Conservation (phyloP, 2,113 vertebrate genomes). For the Chrysemys picta region DNA sequence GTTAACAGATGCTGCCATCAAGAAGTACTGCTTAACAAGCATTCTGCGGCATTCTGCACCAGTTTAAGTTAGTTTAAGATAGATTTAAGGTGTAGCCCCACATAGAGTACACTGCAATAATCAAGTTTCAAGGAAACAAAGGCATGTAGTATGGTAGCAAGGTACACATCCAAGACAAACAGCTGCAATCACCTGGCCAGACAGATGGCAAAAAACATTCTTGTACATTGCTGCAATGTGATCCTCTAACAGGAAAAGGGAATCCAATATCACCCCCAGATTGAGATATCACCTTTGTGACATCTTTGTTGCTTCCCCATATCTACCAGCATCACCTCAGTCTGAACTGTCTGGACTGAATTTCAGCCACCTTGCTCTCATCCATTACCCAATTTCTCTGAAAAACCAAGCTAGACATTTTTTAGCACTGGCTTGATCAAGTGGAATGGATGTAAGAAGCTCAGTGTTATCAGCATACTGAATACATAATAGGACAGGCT, state of each 20-base stretch:
- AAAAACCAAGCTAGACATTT: neutral
- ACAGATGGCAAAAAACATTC: neutral
- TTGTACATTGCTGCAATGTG: neutral
- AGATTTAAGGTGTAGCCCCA: accelerated
- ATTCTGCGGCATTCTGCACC: neutral
- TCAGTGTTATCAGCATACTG: neutral
- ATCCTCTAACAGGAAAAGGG: neutral
- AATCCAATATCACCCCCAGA: neutral
- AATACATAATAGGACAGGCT: neutral
- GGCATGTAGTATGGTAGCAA: neutral
- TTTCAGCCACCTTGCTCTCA: no score
- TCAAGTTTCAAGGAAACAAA: neutral
- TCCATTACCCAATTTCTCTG: no score
- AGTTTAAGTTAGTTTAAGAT: neutral
- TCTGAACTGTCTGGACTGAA: no score
- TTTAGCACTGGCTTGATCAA: neutral
- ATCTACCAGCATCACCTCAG: no score
- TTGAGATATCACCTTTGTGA: neutral
- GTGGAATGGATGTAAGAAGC: neutral
- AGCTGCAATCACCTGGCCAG: neutral
- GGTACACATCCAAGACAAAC: neutral
- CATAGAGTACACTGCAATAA: neutral
- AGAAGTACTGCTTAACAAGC: neutral
- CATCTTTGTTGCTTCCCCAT: no score
- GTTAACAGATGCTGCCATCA: neutral